phyloP scores from a whole-genome alignment of 1,140 invertebrate genomes.

The Hormaphis cornu region DNA sequence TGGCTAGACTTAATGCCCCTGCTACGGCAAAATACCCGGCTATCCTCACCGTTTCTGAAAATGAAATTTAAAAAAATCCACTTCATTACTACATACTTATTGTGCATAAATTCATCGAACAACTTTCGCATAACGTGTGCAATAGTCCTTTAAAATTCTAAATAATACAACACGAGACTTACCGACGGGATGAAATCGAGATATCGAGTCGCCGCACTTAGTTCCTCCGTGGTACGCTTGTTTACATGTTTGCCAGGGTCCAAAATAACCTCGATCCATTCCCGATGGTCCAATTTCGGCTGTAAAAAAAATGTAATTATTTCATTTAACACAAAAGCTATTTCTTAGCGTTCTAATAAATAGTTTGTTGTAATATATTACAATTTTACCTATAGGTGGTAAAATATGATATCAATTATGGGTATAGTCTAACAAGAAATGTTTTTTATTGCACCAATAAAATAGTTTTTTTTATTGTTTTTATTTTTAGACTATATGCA shows the following conservation, averaged over 20 bases:
- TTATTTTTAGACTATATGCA: no score
- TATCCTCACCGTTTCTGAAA: slow-evolving; percentile 65
- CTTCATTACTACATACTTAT: background rate
- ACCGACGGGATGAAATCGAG: slow-evolving; percentile 68
- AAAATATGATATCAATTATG: no score
- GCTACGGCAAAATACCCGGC: slow-evolving; percentile 63
- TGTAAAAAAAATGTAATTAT: slow-evolving; percentile 41
- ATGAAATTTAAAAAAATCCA: slow-evolving; percentile 32
- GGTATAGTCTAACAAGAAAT: no score
- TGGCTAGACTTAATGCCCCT: slow-evolving; percentile 57
- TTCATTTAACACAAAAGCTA: no score
- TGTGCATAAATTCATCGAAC: background rate
- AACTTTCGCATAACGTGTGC: background rate
- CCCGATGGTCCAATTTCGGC: slow-evolving; percentile 45
- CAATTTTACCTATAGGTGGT: no score
- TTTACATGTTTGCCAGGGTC: slow-evolving; percentile 76
- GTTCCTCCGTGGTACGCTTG: slow-evolving; percentile 65
- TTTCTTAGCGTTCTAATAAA: no score
- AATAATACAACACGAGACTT: slow-evolving; percentile 43
- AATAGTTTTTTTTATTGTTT: no score
- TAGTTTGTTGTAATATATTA: no score
- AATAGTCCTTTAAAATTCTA: background rate
- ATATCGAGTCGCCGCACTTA: slow-evolving; percentile 64
- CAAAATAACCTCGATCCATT: slow-evolving; percentile 70
- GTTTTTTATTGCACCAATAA: background rate